Evolutionary conservation across 2,888 invertebrate species (phyloP), one percentile per base, ranked within the genome.

Genomic region (Belgica antarctica): DNA sequence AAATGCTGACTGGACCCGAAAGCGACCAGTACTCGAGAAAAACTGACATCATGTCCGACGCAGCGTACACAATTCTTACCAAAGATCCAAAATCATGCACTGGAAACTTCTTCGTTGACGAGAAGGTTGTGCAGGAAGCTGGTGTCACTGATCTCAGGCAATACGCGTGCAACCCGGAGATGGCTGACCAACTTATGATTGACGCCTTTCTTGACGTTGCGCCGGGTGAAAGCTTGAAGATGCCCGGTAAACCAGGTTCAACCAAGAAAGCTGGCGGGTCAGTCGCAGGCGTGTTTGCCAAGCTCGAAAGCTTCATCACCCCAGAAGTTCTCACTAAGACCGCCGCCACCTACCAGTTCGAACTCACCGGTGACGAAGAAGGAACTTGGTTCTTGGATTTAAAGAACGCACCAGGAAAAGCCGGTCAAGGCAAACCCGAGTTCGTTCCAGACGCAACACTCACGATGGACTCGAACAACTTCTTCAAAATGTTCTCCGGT

Each of bases 31-130:
- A 75, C 74, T 80, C 79, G 1, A 76, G 80, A 7, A 80, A 78
- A 73, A 77, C 80, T 0, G 79, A 80, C 66, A 79, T 80, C 27
- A 77, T 80, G 76, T 76, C 80, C 0, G 80, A 79, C 74, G 79
- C 80, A n/a, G 80, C 80, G 1, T 78, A 78, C 72, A 75, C 75
- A 1, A 74, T 77, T 19, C 73, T 76, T 36, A 78, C 78, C n/a
- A 88, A 89, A 75, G 89, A 94, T 74, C 90, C 93, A 7, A 87
- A 85, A 76, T 80, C 83, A 1, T 85, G 85, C 75, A 93, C 93
- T 0, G 97, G 98, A 0, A 87, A 96, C 76, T 99, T 98, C 79
- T 87, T 87, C 31, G 88, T 97, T 62, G 99, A 99, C 77, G 98
- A 99, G 76, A 89, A 92, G 15, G 83, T 98, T 0, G 81, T 99